phyloP scores from a whole-genome alignment of 2,888 invertebrate genomes.

The Synanthedon formicaeformis region DNA sequence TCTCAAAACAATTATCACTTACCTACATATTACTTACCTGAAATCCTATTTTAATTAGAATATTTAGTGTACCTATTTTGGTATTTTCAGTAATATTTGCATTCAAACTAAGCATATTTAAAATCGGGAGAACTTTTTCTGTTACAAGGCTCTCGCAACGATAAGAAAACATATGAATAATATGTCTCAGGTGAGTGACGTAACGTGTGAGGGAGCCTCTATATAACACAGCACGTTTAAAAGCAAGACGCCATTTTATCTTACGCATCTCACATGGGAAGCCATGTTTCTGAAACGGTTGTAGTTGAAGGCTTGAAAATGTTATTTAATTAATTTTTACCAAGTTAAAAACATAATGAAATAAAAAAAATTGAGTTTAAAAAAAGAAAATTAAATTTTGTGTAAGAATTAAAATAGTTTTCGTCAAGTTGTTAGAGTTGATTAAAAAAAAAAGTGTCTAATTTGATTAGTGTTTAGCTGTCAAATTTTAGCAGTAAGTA shows the following conservation, averaged over 20 bases:
- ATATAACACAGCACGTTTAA: slow-evolving; percentile 48
- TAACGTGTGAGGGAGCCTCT: slow-evolving; percentile 44
- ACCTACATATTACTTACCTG: no score
- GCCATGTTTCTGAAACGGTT: no score
- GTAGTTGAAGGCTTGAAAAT: no score
- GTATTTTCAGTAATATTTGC: no score
- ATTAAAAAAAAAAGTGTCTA: slow-evolving; percentile 16
- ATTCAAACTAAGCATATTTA: neutral
- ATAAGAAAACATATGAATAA: slow-evolving; percentile 44
- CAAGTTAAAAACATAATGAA: no score
- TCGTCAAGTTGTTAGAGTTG: neutral
- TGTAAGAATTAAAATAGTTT: slow-evolving; percentile 9
- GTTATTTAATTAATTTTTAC: no score
- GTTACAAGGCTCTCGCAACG: slow-evolving; percentile 18
- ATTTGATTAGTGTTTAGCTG: slow-evolving; percentile 18
- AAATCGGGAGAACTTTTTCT: slow-evolving; percentile 17
- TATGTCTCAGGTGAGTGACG: slow-evolving; percentile 48
- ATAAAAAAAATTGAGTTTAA: neutral
- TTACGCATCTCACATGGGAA: slow-evolving; percentile 5
- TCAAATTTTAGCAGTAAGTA: slow-evolving; percentile 22
- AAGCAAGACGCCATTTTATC: slow-evolving; percentile 51
- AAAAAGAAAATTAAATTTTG: slow-evolving; percentile 7
- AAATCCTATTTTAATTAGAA: no score
- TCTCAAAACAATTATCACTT: no score
- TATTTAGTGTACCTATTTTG: no score